Evolutionary conservation across 2,888 invertebrate genomes (phyloP), one percentile per base, ranked within the genome.

Genomic region (Biston betularia): DNA sequence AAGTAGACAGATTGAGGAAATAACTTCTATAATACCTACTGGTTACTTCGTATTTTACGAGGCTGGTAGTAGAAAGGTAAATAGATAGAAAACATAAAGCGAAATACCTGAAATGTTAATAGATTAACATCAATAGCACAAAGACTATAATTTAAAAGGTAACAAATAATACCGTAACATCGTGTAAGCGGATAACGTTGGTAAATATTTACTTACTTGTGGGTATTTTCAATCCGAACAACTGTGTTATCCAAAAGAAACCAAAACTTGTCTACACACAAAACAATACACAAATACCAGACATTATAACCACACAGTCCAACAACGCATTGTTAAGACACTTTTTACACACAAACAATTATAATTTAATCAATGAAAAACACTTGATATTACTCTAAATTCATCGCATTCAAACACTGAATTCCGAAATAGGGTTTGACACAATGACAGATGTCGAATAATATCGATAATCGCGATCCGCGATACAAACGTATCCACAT

Each of bases 141-240:
- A 33, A 35, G n/a, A 53, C 6, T 53, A 33, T 44, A 46, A 38
- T 15, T 24, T 57, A 40, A 54, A 59, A 15, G 48, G 54, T 15
- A 61, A 60, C 40, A 56, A 56, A 52, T 56, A 42, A 50, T 24
- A 58, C 33, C 34, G 50, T 58, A 65, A 58, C 57, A 55, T 63
- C 44, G 38, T 34, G 70, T 73, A 69, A 70, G 68, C 57, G 35
- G 53, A 24, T 76, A 81, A 75, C 38, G 15, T 69, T 79, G 38
- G 38, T 89, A 88, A 90, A 90, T 90, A 91, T 92, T 92, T 90
- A 93, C 92, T 92, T 84, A 93, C 93, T 82, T 87, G 84, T 79
- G 81, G 80, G 86, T 90, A 88, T 86, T 89, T 86, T 83, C 86
- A 87, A 87, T 89, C 87, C 89, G 74, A 86, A 80, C 82, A 85